These are phyloP conservation scores for Limnodromus scolopaceus DNA, from an alignment of 2,797 vertebrate genomes.

Conservation along the genomic window DNA sequence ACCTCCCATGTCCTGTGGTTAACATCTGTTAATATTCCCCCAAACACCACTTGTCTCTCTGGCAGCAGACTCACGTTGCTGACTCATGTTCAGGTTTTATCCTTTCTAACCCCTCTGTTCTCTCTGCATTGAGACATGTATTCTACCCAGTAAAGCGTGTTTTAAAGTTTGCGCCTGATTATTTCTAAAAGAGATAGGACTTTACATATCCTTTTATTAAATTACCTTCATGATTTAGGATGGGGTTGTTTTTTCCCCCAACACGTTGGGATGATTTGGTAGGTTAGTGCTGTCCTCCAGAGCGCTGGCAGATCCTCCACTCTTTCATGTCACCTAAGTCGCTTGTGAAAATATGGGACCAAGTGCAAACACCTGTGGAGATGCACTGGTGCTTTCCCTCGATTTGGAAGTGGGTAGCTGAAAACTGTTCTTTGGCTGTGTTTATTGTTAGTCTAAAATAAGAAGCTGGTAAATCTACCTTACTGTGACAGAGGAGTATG, in stretches of 20 bases:
- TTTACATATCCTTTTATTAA: background rate
- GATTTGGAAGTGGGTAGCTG: accelerated
- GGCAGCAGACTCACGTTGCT: background rate
- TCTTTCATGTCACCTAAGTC: accelerated
- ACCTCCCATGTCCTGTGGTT: conserved; percentile 33
- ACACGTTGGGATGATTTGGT: background rate
- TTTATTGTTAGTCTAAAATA: background rate
- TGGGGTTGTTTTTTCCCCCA: background rate
- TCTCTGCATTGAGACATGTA: background rate
- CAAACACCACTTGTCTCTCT: background rate
- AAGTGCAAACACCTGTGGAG: background rate
- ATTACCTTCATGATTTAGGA: background rate
- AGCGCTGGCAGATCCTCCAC: background rate
- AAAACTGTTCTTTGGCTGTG: background rate
- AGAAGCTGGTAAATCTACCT: background rate
- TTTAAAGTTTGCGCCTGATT: background rate
- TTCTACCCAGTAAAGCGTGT: accelerated
- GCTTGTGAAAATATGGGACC: background rate
- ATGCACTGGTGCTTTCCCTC: background rate
- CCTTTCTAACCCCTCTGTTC: background rate
- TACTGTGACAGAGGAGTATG: background rate
- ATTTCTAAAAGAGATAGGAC: background rate
- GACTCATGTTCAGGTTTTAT: conserved; percentile 8
- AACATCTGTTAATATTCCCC: conserved; percentile 50
- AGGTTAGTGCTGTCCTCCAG: background rate